Conservation (phyloP, 2,113 vertebrate genomes). For the Proteles cristata region DNA sequence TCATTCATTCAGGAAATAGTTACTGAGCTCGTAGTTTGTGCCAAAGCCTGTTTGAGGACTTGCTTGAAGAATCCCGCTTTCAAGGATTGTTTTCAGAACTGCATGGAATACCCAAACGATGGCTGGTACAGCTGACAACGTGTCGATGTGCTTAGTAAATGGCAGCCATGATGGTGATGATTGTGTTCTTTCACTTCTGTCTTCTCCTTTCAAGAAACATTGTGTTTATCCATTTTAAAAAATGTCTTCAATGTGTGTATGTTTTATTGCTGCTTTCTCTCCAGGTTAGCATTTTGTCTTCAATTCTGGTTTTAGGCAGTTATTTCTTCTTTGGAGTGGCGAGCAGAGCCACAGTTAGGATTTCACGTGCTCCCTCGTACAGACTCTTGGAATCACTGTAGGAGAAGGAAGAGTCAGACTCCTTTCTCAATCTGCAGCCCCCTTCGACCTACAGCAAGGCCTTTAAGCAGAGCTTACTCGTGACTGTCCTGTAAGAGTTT, state of each 20-base stretch:
- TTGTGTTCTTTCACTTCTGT: not conserved
- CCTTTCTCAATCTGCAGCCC: not conserved
- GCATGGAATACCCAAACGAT: not conserved
- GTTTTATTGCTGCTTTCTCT: not conserved
- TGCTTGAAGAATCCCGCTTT: not conserved
- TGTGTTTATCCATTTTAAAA: not conserved
- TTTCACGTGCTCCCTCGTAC: not conserved
- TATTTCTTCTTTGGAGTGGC: not conserved
- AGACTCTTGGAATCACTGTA: not conserved
- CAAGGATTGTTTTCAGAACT: not conserved
- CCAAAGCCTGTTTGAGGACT: not conserved
- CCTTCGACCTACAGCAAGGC: not conserved
- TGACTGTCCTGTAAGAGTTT: not conserved
- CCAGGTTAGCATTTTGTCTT: not conserved
- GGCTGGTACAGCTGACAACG: not conserved
- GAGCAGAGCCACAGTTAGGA: not conserved
- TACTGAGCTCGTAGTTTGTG: not conserved
- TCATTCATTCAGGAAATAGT: slow-evolving; percentile 2
- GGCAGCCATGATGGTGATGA: not conserved
- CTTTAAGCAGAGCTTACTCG: not conserved
- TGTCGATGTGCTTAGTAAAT: not conserved
- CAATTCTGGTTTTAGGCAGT: not conserved
- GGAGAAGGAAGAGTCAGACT: not conserved
- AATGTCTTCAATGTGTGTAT: not conserved
- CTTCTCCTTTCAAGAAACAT: not conserved